These are phyloP conservation scores for Neodon shergylaensis DNA, from an alignment of 2,113 vertebrate species.

Conservation along the genomic window DNA sequence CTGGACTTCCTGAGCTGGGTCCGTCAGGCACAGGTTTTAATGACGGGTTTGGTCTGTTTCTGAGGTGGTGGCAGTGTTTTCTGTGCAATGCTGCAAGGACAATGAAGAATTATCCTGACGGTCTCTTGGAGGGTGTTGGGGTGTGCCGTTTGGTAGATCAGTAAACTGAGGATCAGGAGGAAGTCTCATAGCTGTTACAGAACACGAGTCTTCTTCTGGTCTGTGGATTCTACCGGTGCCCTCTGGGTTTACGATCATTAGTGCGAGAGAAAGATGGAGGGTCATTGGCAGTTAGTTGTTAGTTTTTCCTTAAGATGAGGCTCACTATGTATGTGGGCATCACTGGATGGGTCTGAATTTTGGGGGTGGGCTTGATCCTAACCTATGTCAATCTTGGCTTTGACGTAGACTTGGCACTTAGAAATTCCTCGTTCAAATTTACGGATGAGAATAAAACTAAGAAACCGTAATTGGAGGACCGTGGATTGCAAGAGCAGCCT, in stretches of 20 bases:
- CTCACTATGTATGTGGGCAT: not conserved
- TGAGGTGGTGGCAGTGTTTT: not conserved
- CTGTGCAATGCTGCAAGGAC: not conserved
- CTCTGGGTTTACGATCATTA: not conserved
- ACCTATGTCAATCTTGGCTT: conserved; percentile 2
- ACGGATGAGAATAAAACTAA: not conserved
- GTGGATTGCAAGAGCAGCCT: not conserved
- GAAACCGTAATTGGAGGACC: not conserved
- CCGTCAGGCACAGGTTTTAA: not conserved
- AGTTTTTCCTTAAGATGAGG: not conserved
- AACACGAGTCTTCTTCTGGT: not conserved
- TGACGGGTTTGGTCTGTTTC: not conserved
- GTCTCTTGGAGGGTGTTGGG: not conserved
- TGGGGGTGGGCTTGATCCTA: not conserved
- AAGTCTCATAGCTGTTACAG: not conserved
- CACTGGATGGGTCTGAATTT: conserved; percentile 22
- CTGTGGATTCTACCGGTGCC: not conserved
- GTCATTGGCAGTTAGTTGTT: not conserved
- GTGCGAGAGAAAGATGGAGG: not conserved
- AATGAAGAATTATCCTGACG: not conserved
- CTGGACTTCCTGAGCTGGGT: too few species aligned
- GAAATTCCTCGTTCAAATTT: conserved; percentile 45
- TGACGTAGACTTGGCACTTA: not conserved
- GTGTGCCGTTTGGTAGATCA: not conserved
- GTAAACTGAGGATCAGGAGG: not conserved